phyloP scores from a whole-genome alignment of 2,113 vertebrate species.

The Arenaria interpres region DNA sequence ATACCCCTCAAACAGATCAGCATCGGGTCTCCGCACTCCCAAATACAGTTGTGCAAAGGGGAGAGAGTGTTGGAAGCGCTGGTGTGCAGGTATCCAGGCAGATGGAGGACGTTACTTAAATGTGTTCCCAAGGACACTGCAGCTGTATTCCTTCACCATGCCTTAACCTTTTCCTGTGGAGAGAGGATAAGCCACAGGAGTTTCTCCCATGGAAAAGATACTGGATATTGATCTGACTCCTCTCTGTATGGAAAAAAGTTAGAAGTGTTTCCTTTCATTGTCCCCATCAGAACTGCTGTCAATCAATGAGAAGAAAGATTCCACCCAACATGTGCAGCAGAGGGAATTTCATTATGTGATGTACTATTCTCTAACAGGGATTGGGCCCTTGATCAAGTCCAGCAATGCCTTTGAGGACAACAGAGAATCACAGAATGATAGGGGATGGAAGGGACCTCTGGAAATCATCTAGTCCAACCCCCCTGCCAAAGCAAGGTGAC shows the following conservation, averaged over 20 bases:
- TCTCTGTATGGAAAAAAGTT: not conserved
- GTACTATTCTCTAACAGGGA: not conserved
- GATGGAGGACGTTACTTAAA: not conserved
- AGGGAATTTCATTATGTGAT: not conserved
- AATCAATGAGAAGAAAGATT: not conserved
- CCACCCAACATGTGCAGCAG: not conserved
- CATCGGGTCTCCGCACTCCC: accelerated
- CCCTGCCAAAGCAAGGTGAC: too few relatives aligned
- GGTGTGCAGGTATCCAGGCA: not conserved
- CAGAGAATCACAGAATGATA: too few relatives aligned
- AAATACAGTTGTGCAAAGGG: not conserved
- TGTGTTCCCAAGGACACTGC: not conserved
- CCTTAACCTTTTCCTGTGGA: not conserved
- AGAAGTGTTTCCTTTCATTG: not conserved
- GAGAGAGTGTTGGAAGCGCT: not conserved
- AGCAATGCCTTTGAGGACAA: not conserved
- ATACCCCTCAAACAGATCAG: not conserved
- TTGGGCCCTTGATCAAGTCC: not conserved
- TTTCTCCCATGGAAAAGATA: not conserved
- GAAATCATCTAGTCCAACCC: too few relatives aligned
- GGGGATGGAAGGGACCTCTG: too few relatives aligned
- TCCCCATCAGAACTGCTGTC: not conserved
- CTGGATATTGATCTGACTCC: not conserved
- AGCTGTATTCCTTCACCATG: not conserved
- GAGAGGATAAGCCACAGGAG: not conserved